Evolutionary conservation across 2,888 invertebrate genomes (phyloP).

Genomic region (Brachyopa scutellaris): DNA sequence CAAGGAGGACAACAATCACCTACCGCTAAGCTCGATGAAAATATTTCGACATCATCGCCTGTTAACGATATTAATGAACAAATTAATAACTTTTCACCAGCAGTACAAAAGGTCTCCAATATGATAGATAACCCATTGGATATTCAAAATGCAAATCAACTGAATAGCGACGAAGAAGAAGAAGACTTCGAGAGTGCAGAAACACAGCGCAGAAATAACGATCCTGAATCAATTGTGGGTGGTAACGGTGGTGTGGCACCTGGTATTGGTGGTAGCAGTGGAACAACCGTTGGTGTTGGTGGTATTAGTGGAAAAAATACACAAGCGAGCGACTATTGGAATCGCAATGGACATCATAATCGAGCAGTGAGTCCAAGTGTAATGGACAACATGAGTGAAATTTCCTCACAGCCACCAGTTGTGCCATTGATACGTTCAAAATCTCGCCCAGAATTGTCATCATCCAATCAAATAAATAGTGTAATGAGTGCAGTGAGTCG

Average conservation of each 20-base stretch:
- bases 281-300: slow-evolving; percentile 55
- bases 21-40: slow-evolving; percentile 76
- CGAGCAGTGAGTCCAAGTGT: slow-evolving; percentile 77
- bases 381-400: slow-evolving; percentile 85
- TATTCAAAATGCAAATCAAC: slow-evolving; percentile 33
- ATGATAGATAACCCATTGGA: slow-evolving; percentile 72
- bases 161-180: slow-evolving; percentile 65
- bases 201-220: slow-evolving; percentile 74
- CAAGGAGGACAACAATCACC: slow-evolving; percentile 1
- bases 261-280: slow-evolving; percentile 67
- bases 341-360: slow-evolving; percentile 73
- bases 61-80: slow-evolving; percentile 22
- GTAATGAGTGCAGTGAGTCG: slow-evolving; percentile 83
- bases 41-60: slow-evolving; percentile 77
- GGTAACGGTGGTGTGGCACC: slow-evolving; percentile 61
- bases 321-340: slow-evolving; percentile 75
- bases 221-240: slow-evolving; percentile 76
- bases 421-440: slow-evolving; percentile 80
- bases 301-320: slow-evolving; percentile 72
- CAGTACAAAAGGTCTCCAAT: slow-evolving; percentile 68
- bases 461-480: slow-evolving; percentile 76
- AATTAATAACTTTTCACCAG: slow-evolving; percentile 44
- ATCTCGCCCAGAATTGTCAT: slow-evolving; percentile 80
- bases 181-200: slow-evolving; percentile 62
- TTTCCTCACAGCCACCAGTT: slow-evolving; percentile 83